Conservation (phyloP, 2,797 vertebrate species). For the Babyrousa celebensis region DNA sequence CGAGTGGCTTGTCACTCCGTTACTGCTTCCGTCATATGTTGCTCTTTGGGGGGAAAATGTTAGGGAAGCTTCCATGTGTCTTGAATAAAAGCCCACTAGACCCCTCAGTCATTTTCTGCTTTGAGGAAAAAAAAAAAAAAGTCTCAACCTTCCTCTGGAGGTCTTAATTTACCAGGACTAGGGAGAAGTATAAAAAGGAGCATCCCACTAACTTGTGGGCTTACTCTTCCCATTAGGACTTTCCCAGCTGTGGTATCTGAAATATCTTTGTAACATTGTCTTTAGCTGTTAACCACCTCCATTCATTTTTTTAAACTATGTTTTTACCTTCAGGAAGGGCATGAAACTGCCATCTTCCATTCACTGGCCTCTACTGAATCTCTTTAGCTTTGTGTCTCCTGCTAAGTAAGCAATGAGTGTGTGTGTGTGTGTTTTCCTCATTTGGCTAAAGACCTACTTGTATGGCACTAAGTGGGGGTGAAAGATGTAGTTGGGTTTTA, state of each 20-base stretch:
- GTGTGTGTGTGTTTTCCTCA: not conserved
- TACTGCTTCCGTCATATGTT: not conserved
- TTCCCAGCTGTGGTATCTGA: not conserved
- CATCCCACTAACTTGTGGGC: not conserved
- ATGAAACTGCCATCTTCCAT: not conserved
- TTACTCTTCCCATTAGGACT: not conserved
- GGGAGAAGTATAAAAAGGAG: not conserved
- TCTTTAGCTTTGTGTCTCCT: constrained; percentile 2
- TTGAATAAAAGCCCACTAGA: constrained; percentile 42
- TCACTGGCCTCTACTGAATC: not conserved
- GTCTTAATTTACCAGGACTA: constrained; percentile 18
- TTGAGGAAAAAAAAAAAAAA: not conserved
- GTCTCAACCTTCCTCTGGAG: not conserved
- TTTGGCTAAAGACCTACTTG: constrained; percentile 1
- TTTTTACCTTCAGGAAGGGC: constrained; percentile 11
- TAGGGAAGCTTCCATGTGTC: not conserved
- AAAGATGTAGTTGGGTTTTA: constrained; percentile 16
- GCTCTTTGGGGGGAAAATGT: not conserved
- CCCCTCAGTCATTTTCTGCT: constrained; percentile 23
- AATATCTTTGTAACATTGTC: constrained; percentile 2
- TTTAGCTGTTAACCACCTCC: not conserved
- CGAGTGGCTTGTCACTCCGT: not conserved
- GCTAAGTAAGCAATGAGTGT: not conserved
- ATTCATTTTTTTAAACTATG: not conserved
- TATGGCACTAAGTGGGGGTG: not conserved